Evolutionary conservation across 2,113 vertebrate species (phyloP).

Genomic region (Oenanthe oenanthe): DNA sequence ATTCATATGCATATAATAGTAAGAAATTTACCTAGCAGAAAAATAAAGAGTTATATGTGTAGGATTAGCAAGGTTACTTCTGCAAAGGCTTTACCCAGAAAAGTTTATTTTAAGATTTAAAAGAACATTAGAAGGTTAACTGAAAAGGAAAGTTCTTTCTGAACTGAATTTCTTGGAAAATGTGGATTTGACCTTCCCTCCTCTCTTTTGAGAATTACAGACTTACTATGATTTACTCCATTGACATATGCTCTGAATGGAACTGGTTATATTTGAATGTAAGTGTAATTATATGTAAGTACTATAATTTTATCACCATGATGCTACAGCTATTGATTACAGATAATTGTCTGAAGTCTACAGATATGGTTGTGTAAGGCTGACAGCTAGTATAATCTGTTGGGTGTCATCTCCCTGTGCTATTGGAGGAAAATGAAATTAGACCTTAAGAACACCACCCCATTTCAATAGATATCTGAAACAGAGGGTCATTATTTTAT

Average conservation of each 20-base stretch:
- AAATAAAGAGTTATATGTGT: neutral
- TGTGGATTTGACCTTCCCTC: slow-evolving; percentile 21
- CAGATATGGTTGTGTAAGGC: slow-evolving; percentile 58
- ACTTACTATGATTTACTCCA: slow-evolving; percentile 72
- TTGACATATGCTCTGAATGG: slow-evolving; percentile 65
- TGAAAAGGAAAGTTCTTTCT: slow-evolving; percentile 52
- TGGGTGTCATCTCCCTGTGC: neutral
- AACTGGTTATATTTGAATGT: slow-evolving; percentile 71
- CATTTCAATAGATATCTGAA: slow-evolving; percentile 7
- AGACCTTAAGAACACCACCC: neutral
- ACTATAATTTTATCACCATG: slow-evolving; percentile 80
- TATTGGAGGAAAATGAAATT: neutral
- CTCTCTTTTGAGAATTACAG: slow-evolving; percentile 53
- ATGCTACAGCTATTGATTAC: slow-evolving; percentile 80
- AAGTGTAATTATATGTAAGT: slow-evolving; percentile 81
- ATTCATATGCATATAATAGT: neutral
- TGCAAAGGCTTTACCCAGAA: neutral
- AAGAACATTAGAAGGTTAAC: slow-evolving; percentile 36
- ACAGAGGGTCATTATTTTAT: neutral
- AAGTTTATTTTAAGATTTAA: neutral
- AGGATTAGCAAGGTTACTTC: neutral
- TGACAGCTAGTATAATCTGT: slow-evolving; percentile 47
- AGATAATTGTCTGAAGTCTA: slow-evolving; percentile 73
- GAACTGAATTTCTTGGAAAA: slow-evolving; percentile 67
- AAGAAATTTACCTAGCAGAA: neutral